Base-by-base conservation (phyloP, 2,113 vertebrate genomes). In the Psilopsiagon aurifrons region DNA sequence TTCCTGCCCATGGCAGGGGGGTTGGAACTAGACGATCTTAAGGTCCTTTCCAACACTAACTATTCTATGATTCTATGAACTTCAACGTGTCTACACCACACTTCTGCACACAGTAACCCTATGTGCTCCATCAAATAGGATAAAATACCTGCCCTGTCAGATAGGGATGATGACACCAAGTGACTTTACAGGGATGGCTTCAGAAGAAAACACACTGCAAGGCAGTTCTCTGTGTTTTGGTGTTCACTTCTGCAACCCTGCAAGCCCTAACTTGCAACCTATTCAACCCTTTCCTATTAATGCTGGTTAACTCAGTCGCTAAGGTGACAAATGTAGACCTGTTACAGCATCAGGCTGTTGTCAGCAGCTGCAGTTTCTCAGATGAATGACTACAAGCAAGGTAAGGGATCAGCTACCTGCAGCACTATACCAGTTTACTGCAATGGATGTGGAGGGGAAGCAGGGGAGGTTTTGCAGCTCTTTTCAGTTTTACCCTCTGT, bases 391-490 rank as follows among this genome's bases (percentile, higher is more conserved):
- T 51, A 29, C 4, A 8, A 60, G 49, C 13, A 37, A 43, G 33
- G 51, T 27, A 41, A 57, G 49, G 31, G 10, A 16, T 18, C 46
- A 6, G 77, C 46, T 31, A 12, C 57, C 51, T 64, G 73, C 35
- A 60, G 47, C 0, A 0, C 44, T 22, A 5, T 2, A 1, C 28
- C 41, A 18, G 5, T 44, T 20, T n/a, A 43, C 8, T n/a, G 47
- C 39, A n/a, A 7, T 3, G 1, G n/a, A 8, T 35, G 19, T 3
- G 17, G 5, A 35, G 12, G 24, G 19, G 2, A 59, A 9, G 19
- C 33, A 68, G 49, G 24, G 51, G 15, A 62, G 6, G 4, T 10
- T 4, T 35, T 29, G 57, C 27, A 18, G 28, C 59, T 44, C 31
- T 66, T 13, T 54, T 27, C 54, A 4, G 20, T 51, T 79, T 87